Percentiles rank a stretch among this genome's conserved stretches.
Evolutionary conservation across 2,113 vertebrate genomes (phyloP).

Genomic region (Strix uralensis): DNA sequence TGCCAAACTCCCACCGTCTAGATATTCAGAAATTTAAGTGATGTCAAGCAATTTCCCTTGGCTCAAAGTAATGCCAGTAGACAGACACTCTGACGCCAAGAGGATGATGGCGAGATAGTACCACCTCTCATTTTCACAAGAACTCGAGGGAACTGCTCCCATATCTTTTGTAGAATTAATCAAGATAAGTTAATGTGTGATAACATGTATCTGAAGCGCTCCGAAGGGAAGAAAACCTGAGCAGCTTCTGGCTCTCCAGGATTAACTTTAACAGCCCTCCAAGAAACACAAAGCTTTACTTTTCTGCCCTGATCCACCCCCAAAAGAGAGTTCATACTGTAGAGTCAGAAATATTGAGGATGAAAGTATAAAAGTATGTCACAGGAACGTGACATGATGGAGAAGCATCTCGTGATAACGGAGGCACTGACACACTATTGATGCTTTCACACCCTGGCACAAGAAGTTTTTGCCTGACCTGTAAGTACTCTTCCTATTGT

Average conservation of each 20-base stretch:
- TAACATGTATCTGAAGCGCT: conserved; percentile 10
- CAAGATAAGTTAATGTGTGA: conserved; percentile 65
- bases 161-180: conserved; percentile 40
- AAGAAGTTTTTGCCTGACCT: not conserved
- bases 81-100: conserved; percentile 66
- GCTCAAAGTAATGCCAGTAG: conserved; percentile 45
- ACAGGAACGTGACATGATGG: not conserved
- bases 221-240: conserved; percentile 28
- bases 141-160: conserved; percentile 47
- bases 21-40: conserved; percentile 32
- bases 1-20: not conserved
- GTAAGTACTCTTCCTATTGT: not conserved
- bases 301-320: not conserved
- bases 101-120: conserved; percentile 63
- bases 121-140: conserved; percentile 47
- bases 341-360: not conserved
- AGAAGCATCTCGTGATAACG: not conserved
- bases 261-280: not conserved
- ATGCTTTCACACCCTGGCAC: not conserved
- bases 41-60: conserved; percentile 68
- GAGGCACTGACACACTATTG: not conserved
- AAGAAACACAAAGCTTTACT: conserved; percentile 27
- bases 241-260: conserved; percentile 39
- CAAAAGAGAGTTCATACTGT: not conserved
- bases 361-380: not conserved